Base-by-base conservation (phyloP, 2,888 invertebrate genomes). In the Neuroscelio doddi region DNA sequence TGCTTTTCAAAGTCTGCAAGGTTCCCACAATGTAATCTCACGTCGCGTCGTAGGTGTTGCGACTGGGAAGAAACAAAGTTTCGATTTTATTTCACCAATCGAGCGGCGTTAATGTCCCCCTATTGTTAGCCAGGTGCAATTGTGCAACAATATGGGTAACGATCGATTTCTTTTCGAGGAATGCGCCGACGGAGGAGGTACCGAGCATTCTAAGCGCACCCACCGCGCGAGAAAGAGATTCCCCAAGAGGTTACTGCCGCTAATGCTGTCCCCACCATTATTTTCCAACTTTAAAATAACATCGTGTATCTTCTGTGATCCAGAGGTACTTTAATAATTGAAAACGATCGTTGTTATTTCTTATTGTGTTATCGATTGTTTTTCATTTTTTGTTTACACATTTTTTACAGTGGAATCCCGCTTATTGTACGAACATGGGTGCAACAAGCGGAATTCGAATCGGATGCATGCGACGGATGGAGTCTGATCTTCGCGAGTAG, bases 171-270 rank as follows among this genome's bases (percentile, higher is more conserved):
- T 76, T 74, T 76, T 74, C 63, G 62, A 69, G 76, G 77, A 76
- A 77, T 77, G 77, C 70, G 64, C 62, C 53, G 47, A 52, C 68
- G 76, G 77, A 77, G 77, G 73, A 73, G 76, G 75, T 70, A 44
- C 50, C 53, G 39, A 52, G 76, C 77, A 76, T 77, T 77, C 77
- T 75, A 68, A 77, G 76, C 77, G 77, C 77, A 77, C 77, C 77
- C 77, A 77, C 72, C 59, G 67, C 21, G 41, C 47, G 42, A 49
- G 45, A 46, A 55, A 56, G 46, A 56, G 57, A 63, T 50, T 63
- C 63, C 39, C 46, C 38, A 9, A 38, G 51, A 67, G 59, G 44
- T 26, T 52, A 34, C 14, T 38, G 38, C 16, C 38, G 15, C 9
- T 16, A 9, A 17, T 38, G 16, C 16, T 38, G 15, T 9, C 17